Evolutionary conservation across 2,113 vertebrate species (phyloP), one percentile per base, ranked within the genome.

Genomic region (Bubo bubo): DNA sequence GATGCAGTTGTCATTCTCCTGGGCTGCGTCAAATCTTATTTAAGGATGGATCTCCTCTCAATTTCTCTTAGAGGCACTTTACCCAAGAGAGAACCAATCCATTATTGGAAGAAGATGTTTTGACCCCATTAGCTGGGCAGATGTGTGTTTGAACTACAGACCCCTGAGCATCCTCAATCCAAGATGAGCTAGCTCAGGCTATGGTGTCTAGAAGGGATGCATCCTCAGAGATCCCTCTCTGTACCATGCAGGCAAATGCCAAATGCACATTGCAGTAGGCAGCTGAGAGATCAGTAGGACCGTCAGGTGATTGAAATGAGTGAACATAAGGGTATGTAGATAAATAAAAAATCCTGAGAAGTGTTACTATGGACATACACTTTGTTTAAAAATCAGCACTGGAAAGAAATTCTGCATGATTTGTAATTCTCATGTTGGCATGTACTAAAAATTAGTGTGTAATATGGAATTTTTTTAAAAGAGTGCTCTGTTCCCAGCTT

Each of bases 51-150:
- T 73, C 90, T 81, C 88, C 55, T 95, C 84, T 84, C 82, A 95
- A 75, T 92, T 96, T 92, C 93, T 97, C 85, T 95, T 88, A 96
- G 93, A 94, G 91, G 75, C 96, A 89, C 86, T 95, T 96, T 74
- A 92, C 93, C 66, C 63, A 3, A 60, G 96, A 92, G 92, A 97
- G 68, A 86, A 79, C 68, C 90, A 94, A 97, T 95, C 88, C 95
- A 94, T 97, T 98, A 97, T 24, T 63, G 91, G 70, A 95, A 86
- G 93, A 90, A 95, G 89, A 62, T 37, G 75, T 50, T 88, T 83
- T 96, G 96, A 98, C 93, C 97, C 96, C 94, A 96, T 97, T 97
- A 97, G 93, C 94, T 95, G 82, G 93, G 92, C 90, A 97, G 93
- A 87, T 2, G 39, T 87, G 90, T 88, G 88, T 72, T 96, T 97